Evolutionary conservation across 1,140 invertebrate genomes (phyloP).

Genomic region (Drosophila subpulchrella): DNA sequence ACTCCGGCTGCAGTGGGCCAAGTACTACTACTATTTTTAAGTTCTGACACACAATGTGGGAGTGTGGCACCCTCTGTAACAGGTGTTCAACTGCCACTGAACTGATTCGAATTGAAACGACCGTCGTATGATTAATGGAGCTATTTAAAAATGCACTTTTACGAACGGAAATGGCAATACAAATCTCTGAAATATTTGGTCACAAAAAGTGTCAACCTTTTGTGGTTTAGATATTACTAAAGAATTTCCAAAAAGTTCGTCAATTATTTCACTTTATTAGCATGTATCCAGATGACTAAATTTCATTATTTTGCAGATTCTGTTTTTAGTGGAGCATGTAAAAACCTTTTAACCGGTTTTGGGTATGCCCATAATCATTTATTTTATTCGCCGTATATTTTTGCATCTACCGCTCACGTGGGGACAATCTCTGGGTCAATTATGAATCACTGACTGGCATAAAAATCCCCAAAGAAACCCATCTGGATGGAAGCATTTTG

Average conservation of each 20-base stretch:
- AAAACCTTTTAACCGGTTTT: constrained; percentile 59
- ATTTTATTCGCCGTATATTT: constrained; percentile 27
- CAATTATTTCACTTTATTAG: constrained; percentile 8
- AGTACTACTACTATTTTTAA: constrained; percentile 1
- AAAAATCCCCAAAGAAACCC: constrained; percentile 41
- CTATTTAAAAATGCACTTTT: constrained; percentile 24
- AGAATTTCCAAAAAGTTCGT: neutral
- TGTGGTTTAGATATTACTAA: neutral
- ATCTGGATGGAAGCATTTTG: constrained; percentile 13
- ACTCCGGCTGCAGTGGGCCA: neutral
- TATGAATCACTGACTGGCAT: constrained; percentile 33
- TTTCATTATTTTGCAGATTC: constrained; percentile 6
- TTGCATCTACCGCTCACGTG: constrained; percentile 33
- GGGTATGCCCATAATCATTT: constrained; percentile 17
- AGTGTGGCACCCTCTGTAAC: constrained; percentile 20
- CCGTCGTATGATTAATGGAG: constrained; percentile 30
- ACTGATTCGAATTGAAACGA: constrained; percentile 12
- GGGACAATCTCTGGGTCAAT: constrained; percentile 21
- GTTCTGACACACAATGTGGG: constrained; percentile 17
- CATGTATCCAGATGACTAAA: neutral
- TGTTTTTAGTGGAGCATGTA: constrained; percentile 17
- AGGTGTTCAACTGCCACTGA: constrained; percentile 32
- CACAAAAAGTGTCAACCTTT: neutral
- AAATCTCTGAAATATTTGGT: neutral
- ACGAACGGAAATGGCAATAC: constrained; percentile 12